Conservation (phyloP, 2,113 vertebrate species). For the Passer montanus region DNA sequence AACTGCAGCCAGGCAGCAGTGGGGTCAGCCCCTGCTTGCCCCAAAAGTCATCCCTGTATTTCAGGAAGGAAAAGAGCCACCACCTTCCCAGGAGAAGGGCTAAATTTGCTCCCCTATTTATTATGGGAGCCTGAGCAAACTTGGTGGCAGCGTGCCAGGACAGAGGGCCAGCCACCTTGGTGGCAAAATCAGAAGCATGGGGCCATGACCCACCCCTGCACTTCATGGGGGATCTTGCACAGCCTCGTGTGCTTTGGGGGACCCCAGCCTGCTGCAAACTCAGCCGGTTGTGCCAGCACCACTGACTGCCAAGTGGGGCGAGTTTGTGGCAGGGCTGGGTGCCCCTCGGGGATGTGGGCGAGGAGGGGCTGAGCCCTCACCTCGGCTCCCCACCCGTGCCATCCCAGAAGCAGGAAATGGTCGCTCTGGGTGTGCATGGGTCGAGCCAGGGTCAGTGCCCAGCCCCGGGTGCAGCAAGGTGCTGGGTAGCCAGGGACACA, state of each 20-base stretch:
- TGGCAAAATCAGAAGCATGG: not conserved
- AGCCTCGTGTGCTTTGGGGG: not conserved
- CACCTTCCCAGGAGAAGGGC: not conserved
- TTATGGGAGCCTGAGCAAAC: not conserved
- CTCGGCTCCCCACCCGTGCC: not conserved
- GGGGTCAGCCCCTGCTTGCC: not conserved
- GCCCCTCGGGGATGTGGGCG: rapidly evolving
- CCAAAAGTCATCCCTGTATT: not conserved
- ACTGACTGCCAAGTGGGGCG: not conserved
- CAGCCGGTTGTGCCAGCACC: not conserved
- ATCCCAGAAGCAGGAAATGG: not conserved
- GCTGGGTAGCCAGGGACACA: conserved; percentile 18
- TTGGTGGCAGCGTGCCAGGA: rapidly evolving
- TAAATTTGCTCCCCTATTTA: not conserved
- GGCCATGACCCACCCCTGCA: not conserved
- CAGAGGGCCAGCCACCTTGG: not conserved
- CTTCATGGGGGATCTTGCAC: not conserved
- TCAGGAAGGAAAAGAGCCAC: not conserved
- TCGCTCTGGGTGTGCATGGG: not conserved
- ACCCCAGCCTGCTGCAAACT: not conserved
- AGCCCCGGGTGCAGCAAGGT: not conserved
- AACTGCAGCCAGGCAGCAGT: not conserved
- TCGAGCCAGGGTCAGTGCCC: not conserved
- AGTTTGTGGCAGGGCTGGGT: not conserved
- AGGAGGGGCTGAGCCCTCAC: not conserved